Evolutionary conservation across 2,888 invertebrate genomes (phyloP), one percentile per base, ranked within the genome.

Genomic region (Cryptus armator): DNA sequence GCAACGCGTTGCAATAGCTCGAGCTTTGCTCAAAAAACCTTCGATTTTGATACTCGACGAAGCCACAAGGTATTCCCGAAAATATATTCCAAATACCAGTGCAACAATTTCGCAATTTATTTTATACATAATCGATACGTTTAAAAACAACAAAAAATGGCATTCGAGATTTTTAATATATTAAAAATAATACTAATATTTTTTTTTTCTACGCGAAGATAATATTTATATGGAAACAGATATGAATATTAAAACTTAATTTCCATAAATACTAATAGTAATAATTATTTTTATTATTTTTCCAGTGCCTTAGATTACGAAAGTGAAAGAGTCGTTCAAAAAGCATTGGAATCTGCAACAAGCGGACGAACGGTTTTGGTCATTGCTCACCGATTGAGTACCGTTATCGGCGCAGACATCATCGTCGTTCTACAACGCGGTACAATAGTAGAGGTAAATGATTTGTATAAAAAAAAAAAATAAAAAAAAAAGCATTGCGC

Each of bases 301-400:
- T 93, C 3, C 92, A 98, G 98, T 95, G 99, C 99, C 0, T 94
- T 99, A 87, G 99, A 99, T 95, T 96, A 98, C 0, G 97, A 98
- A 88, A 98, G 98, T 72, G 99, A 99, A 94, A 96, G 97, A 90
- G 95, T 97, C 43, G 99, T 99, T 0, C 98, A 99, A 91, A 96
- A 96, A 59, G 98, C 99, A 0, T 92, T 99, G 68, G 99, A 99
- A 90, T 95, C 95, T 10, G 98, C 97, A 0, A 96, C 97, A 6
- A 95, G 96, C 90, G 98, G 98, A 1, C 95, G 98, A 81, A 99
- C 99, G 0, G 98, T 98, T 0, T 94, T 99, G n/a, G 97, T 99
- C 0, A 99, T 99, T 88, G 99, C 99, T 3, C 99, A 99, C 93
- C 95, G 99, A 37, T 94, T 99, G 79, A 98, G 98, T 48, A 99